Base-by-base conservation (phyloP, 2,113 vertebrate species). In the Cygnus atratus region DNA sequence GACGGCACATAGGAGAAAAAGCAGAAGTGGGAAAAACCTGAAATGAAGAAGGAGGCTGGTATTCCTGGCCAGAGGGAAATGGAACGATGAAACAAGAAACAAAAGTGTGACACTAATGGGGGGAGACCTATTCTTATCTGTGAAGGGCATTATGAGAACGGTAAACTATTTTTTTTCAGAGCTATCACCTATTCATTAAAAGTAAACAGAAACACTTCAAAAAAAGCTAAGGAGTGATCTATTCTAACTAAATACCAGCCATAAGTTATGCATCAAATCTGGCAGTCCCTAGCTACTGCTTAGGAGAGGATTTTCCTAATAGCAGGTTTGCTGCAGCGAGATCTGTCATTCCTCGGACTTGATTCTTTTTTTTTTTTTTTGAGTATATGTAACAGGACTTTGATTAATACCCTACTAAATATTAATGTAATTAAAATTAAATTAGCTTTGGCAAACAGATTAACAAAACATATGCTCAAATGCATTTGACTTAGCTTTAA, bases 371-470 rank as follows among this genome's bases (percentile, higher is more conserved):
- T 44, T 46, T 21, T 48, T 48, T 48, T 48, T 48, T 48, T 52
- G 83, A 79, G 25, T 79, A 46, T 58, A 87, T 63, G 70, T 91
- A 96, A 96, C 62, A 82, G 39, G 83, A 90, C 73, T 88, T 94
- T 89, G 90, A 96, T 94, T 97, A 95, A 95, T 92, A 93, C 25
- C 41, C 88, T 93, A 81, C 54, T 93, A 96, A 96, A 93, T 92
- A 96, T 94, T 94, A 94, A 93, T 81, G 86, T 87, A 94, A 96
- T 94, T 96, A 96, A 95, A 96, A 91, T 87, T 82, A 96, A 92
- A 96, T 93, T 93, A 94, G 57, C 76, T 93, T 93, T 82, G 83
- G 52, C 84, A 96, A 97, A 96, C 82, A 96, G 76, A 95, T 94
- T 95, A 96, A 87, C 88, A 93, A 95, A 93, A 80, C 91, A 93